Evolutionary conservation across 1,140 invertebrate species (phyloP), one percentile per base, ranked within the genome.

Genomic region (Samia ricini): DNA sequence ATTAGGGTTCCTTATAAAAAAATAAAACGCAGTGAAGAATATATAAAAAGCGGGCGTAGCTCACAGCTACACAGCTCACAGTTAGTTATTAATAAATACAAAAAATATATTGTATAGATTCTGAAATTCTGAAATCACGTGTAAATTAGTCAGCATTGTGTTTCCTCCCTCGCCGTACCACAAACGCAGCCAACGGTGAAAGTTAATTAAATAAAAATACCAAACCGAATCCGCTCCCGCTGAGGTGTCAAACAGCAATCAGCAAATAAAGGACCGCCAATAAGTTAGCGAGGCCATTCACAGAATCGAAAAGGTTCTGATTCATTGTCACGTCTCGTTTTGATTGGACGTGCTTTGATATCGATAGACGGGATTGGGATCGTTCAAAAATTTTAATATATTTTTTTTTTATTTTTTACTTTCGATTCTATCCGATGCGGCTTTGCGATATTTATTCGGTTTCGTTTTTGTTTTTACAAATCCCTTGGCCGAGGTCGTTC

Each of bases 341-440:
- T 84, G 82, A 89, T 88, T 88, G 85, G 79, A 89, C 87, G 87
- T 89, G 87, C 87, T 87, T 83, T 87, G 87, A 85, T 85, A 88
- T 73, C 79, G 87, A 88, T 88, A 87, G 77, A 79, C 71, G 71
- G 85, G 87, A 86, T 88, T 82, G 77, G 72, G 75, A 77, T 75
- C 75, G 83, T 74, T 85, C 75, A 64, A 87, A 85, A 88, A 87
- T 89, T 89, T 87, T 52, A 15, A 20, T 82, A 87, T 88, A 85
- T 86, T 78, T 86, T 85, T 83, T 87, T 78, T 73, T 77, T 77
- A 77, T 79, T 65, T 71, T 75, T 83, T 78, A 81, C 86, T 86
- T 88, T 86, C 82, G 74, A 84, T 84, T 89, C 79, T 76, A 74
- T 83, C 74, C 73, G 74, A 63, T 79, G 82, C 71, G 83, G 83